Evolutionary conservation across 2,113 vertebrate genomes (phyloP), one percentile per base, ranked within the genome.

Genomic region (Pholis gunnellus): DNA sequence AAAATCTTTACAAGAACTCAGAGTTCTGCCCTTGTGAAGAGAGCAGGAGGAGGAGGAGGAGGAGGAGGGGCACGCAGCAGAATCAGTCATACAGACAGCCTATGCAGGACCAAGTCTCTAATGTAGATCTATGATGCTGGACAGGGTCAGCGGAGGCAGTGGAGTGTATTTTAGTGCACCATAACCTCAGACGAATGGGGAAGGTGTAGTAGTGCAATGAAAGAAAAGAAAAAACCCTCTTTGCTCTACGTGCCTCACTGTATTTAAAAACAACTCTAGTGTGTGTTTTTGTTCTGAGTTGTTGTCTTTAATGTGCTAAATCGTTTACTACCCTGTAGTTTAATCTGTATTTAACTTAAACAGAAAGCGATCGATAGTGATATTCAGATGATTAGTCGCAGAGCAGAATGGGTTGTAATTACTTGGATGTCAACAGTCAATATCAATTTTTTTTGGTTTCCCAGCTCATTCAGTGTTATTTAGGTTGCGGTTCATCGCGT

Each of bases 151-250:
- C 66, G 70, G 86, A 92, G 84, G 85, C 87, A 86, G 70, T 81
- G 79, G 88, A 89, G 79, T 90, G 89, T 86, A 86, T 84, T 90
- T 93, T 90, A 92, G 79, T 82, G 88, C 90, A 80, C 77, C 80
- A 85, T 88, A 89, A 90, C 88, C 87, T 50, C 74, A 85, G 88
- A 91, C 60, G 15, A 91, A 93, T 89, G 87, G 81, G 34, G 20
- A 61, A 70, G 80, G 74, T 59, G 76, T 38, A 54, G 44, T 54
- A 63, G 46, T 70, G 60, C 54, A 52, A 25, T 0, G n/a, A 46
- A 31, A 17, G 9, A 27, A 34, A 34, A 25, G 59, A 38, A 46
- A 25, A 71, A 52, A 20, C 0, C 20, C 44, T 17, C 18, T 25
- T 7, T 27, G 38, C 27, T 78, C 17, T 52, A 25, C 2, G 17